Conservation (phyloP, 2,113 vertebrate species). For the Poeciliopsis prolifica region DNA sequence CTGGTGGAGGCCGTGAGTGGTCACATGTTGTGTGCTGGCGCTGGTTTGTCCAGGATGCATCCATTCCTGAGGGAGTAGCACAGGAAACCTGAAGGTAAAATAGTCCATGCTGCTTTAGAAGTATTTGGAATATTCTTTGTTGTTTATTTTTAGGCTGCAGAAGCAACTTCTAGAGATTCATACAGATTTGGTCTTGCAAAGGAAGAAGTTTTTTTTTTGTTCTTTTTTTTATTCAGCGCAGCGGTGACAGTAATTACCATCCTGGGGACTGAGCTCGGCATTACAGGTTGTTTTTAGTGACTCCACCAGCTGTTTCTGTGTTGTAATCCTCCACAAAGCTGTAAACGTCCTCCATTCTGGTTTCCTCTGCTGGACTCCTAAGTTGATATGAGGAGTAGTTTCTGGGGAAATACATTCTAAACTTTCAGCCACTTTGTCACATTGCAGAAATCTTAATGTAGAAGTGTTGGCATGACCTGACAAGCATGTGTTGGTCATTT, state of each 20-base stretch:
- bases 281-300: conserved; percentile 45
- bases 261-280: conserved; percentile 39
- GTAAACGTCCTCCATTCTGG: conserved; percentile 46
- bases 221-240: conserved; percentile 44
- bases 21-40: neutral
- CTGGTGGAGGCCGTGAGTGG: neutral
- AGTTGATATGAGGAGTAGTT: conserved; percentile 19
- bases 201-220: conserved; percentile 12
- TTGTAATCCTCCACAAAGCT: conserved; percentile 27
- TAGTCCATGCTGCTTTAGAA: neutral
- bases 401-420: neutral
- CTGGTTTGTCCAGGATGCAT: neutral
- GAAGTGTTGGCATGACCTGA: neutral
- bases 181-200: conserved; percentile 31
- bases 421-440: neutral
- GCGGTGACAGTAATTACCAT: conserved; percentile 59
- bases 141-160: conserved; percentile 3
- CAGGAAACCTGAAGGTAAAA: neutral
- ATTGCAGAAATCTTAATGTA: neutral
- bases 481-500: neutral
- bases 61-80: neutral
- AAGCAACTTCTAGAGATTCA: neutral
- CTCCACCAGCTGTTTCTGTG: conserved; percentile 57
- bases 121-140: neutral
- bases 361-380: conserved; percentile 44